phyloP scores from a whole-genome alignment of 2,113 vertebrate species.

The Malurus alboscapulatus region DNA sequence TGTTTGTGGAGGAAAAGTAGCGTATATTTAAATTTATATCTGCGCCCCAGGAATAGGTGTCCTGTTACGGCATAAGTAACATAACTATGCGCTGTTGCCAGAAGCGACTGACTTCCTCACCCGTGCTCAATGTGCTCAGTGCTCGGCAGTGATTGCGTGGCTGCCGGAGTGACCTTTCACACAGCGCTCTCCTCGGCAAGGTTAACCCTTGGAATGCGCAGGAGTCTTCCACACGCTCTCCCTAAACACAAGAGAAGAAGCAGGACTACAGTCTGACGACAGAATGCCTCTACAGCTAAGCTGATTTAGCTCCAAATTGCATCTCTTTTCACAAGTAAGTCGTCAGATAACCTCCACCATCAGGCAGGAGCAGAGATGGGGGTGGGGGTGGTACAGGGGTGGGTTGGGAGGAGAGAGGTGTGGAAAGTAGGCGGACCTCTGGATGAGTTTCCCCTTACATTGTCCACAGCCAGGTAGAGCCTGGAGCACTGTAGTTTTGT shows the following conservation, averaged over 20 bases:
- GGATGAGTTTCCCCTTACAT: background rate
- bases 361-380: background rate
- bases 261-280: background rate
- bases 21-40: background rate
- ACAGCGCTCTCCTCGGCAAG: background rate
- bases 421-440: background rate
- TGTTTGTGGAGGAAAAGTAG: background rate
- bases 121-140: fast-evolving
- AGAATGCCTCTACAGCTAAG: background rate
- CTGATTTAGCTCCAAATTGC: background rate
- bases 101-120: background rate
- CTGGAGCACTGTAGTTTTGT: fast-evolving
- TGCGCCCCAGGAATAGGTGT: fast-evolving
- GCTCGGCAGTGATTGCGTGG: background rate
- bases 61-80: background rate
- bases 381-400: no score
- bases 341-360: fast-evolving
- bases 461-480: fast-evolving
- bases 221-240: background rate
- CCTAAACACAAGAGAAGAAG: background rate
- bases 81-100: background rate
- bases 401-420: background rate
- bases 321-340: background rate
- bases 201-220: background rate
- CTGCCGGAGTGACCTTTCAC: background rate